Evolutionary conservation across 2,113 vertebrate species (phyloP).

Genomic region (human): GRCh38 chr5:129018001-129018500

Average conservation of each 20-base stretch:
- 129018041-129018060: neutral
- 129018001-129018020: neutral
- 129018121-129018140: neutral
- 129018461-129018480: neutral
- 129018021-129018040: neutral
- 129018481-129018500: neutral
- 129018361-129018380: neutral
- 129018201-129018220: neutral
- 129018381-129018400: neutral
- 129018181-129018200: neutral
- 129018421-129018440: neutral
- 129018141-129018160: neutral
- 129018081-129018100: neutral
- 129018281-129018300: neutral
- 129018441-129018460: neutral
- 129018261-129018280: neutral
- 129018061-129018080: neutral
- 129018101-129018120: neutral
- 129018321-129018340: neutral
- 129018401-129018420: neutral
- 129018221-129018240: neutral
- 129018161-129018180: neutral
- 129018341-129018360: neutral
- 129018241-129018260: neutral
- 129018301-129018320: neutral